phyloP scores from a whole-genome alignment of 2,113 vertebrate species.

The Dipodomys spectabilis region DNA sequence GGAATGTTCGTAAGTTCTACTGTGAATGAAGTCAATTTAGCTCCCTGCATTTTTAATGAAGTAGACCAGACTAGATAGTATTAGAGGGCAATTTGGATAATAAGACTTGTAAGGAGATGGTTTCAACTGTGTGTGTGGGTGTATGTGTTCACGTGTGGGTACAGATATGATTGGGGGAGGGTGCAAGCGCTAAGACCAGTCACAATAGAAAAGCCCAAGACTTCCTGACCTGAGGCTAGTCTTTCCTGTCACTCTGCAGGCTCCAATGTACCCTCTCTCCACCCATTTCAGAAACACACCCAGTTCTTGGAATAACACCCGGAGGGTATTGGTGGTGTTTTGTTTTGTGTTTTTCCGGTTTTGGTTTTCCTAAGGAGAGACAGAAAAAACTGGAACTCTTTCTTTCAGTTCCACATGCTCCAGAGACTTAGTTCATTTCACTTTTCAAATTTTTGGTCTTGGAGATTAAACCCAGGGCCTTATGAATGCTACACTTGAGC shows the following conservation, averaged over 20 bases:
- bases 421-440: constrained; percentile 15
- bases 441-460: neutral
- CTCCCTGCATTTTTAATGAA: neutral
- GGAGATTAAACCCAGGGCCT: too few relatives aligned
- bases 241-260: neutral
- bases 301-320: neutral
- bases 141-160: neutral
- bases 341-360: too few relatives aligned
- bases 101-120: neutral
- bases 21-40: neutral
- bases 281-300: neutral
- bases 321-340: neutral
- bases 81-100: neutral
- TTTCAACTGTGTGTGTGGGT: neutral
- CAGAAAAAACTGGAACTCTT: neutral
- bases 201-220: neutral
- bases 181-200: neutral
- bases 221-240: neutral
- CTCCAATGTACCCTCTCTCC: neutral
- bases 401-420: neutral
- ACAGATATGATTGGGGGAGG: neutral
- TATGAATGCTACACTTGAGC: too few relatives aligned
- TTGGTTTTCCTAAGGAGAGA: neutral
- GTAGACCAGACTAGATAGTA: neutral
- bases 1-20: neutral